A percentile compares a stretch with the other conserved stretches of the same genome.
These are phyloP conservation scores for pig (Sus scrofa) DNA, from an alignment of 2,113 vertebrate species.

Conservation along the genomic window T2T-Sscrofa CM000820.6:16111501-16112000, in stretches of 20 bases:
- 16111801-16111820: neutral
- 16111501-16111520: neutral
- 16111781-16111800: neutral
- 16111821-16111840: neutral
- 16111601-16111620: neutral
- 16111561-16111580: neutral
- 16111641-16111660: neutral
- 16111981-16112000: neutral
- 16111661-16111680: neutral
- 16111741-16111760: neutral
- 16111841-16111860: neutral
- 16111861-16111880: neutral
- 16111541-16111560: neutral
- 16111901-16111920: neutral
- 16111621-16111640: neutral
- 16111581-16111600: neutral
- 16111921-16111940: neutral
- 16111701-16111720: neutral
- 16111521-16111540: rapidly evolving
- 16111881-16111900: neutral
- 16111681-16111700: neutral
- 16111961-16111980: neutral
- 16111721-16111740: neutral
- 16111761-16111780: neutral
- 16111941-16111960: neutral